Evolutionary conservation across 2,113 vertebrate genomes (phyloP).

Genomic region (Gymnarchus niloticus): DNA sequence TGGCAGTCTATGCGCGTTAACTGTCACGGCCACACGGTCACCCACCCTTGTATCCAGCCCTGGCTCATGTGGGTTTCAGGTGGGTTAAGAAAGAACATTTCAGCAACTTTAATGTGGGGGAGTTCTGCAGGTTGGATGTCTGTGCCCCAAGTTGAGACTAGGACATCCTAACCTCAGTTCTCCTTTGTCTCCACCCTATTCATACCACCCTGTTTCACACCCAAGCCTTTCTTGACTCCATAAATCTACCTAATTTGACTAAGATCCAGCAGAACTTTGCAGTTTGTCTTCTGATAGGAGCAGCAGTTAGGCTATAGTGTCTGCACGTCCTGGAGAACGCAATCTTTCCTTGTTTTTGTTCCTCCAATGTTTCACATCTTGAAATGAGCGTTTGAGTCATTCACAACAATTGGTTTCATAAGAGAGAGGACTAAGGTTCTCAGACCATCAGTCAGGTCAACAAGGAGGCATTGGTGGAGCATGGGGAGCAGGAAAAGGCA

Average conservation of each 20-base stretch:
- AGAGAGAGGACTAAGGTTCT: conserved; percentile 90
- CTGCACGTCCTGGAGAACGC: neutral
- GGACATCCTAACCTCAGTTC: neutral
- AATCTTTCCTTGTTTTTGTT: too few relatives aligned
- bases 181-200: neutral
- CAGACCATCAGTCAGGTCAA: conserved; percentile 98
- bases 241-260: neutral
- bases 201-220: too few relatives aligned
- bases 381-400: neutral
- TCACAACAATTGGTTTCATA: conserved; percentile 87
- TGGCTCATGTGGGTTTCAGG: conserved; percentile 30
- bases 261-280: too few relatives aligned
- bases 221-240: neutral
- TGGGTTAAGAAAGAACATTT: conserved; percentile 30
- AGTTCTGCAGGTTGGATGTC: too few relatives aligned
- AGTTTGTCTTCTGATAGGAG: neutral
- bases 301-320: neutral
- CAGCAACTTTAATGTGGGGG: conserved; percentile 42
- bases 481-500: conserved; percentile 89
- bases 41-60: too few relatives aligned
- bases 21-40: conserved; percentile 21
- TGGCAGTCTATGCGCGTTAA: neutral
- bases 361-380: too few relatives aligned
- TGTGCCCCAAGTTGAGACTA: conserved; percentile 36
- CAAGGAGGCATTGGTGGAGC: conserved; percentile 92